Base-by-base conservation (phyloP, 2,888 invertebrate genomes). In the Pyrrhia umbra region DNA sequence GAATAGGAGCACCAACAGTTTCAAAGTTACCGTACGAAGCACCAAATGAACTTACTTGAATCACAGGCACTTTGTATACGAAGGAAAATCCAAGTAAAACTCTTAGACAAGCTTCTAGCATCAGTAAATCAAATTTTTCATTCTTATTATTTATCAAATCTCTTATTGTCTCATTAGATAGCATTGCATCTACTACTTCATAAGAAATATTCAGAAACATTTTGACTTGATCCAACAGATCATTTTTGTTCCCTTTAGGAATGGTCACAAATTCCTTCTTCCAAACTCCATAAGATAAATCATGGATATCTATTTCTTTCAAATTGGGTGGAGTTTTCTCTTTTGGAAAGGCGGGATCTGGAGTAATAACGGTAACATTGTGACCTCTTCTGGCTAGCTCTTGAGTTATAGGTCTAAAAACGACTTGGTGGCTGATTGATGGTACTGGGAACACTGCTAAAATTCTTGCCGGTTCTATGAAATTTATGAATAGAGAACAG, bases 311-410 rank as follows among this genome's bases (percentile, higher is more conserved):
- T 1, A 93, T 89, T 80, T 94, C 91, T 2, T 78, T 89, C 5
- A 90, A 75, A 56, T 91, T 92, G 0, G 54, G 40, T 13, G 83
- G 82, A 3, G 81, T 15, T 57, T 68, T n/a, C 10, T 70, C 75
- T 54, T 83, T 79, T 0, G 75, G 54, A 10, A 81, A 85, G 0
- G 70, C 80, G 0, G 92, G 91, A 67, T 91, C 68, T 4, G 94
- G 27, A 0, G 94, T 91, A 1, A 92, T 64, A 0, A 92, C 78
- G 0, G 86, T 82, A 0, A 95, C 63, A 23, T 94, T 83, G 52
- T 95, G 93, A 0, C 94, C 94, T 1, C 88, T 79, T 49, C 77
- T 82, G 0, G 85, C 86, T 51, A 95, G 72, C 10, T 88, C 90
- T 15, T 85, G 71, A 20, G 88, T 85, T 1, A 95, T 49, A 6